A percentile compares a stretch with the other conserved stretches of the same genome.
These are phyloP conservation scores for Pogonus chalceus DNA, from an alignment of 1,140 invertebrate species.

Conservation along the genomic window DNA sequence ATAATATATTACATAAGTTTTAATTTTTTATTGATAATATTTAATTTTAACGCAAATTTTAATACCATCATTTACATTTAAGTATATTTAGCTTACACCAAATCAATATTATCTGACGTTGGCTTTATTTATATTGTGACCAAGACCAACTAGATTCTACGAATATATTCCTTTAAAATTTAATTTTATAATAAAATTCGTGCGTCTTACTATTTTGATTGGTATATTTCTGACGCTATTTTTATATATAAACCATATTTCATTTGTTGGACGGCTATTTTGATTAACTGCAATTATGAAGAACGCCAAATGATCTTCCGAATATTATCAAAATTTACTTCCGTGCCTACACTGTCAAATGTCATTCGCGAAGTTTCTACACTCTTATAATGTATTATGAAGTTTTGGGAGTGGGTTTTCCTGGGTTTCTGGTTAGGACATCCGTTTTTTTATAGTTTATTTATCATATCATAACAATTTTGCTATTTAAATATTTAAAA, in stretches of 20 bases:
- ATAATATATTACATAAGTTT: too few species aligned
- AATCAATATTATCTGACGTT: slow-evolving; percentile 5
- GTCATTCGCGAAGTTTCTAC: too few species aligned
- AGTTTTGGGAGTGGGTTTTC: too few species aligned
- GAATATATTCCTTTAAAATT: neutral
- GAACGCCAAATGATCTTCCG: neutral
- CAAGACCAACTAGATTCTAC: slow-evolving; percentile 1
- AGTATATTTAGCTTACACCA: neutral
- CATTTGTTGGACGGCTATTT: neutral
- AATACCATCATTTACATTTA: neutral
- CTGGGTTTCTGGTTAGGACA: too few species aligned
- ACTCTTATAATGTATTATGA: too few species aligned
- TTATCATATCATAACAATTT: too few species aligned
- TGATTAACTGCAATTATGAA: neutral
- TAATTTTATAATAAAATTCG: neutral
- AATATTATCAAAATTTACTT: neutral
- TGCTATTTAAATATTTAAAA: too few species aligned
- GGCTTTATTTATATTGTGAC: slow-evolving; percentile 2
- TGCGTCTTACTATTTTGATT: neutral
- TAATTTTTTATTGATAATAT: too few species aligned
- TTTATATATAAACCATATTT: neutral
- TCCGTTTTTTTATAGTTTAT: too few species aligned
- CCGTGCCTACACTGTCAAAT: neutral
- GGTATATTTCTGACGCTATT: neutral
- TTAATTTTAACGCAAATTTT: too few species aligned